Evolutionary conservation across 2,797 vertebrate genomes (phyloP).

Genomic region (Oreortyx pictus): DNA sequence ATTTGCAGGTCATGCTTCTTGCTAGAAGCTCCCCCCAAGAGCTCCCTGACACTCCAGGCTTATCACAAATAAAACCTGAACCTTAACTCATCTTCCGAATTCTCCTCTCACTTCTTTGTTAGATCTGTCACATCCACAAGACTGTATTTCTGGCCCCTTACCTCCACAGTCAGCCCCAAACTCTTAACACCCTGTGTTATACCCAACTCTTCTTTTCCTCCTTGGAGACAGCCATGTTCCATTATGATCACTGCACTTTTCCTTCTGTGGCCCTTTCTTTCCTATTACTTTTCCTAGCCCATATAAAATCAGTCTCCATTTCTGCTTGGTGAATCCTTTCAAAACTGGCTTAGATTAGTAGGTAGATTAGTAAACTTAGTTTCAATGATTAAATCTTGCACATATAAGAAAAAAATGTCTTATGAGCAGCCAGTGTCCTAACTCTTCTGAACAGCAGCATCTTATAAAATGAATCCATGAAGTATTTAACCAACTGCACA

Average conservation of each 20-base stretch:
- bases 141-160: not conserved
- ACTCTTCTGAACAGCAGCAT: not conserved
- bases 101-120: not conserved
- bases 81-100: not conserved
- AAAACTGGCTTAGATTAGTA: no score
- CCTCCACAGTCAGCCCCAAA: not conserved
- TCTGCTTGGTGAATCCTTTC: not conserved
- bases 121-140: not conserved
- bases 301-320: not conserved
- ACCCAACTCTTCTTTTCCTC: not conserved
- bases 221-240: not conserved
- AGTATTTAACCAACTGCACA: conserved; percentile 23
- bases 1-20: not conserved
- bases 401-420: not conserved
- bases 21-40: not conserved
- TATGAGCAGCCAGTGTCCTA: not conserved
- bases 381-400: not conserved
- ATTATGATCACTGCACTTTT: not conserved
- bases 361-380: not conserved
- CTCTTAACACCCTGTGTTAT: not conserved
- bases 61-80: not conserved
- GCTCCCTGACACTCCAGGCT: not conserved
- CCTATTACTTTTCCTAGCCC: not conserved
- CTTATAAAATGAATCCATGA: not conserved
- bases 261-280: not conserved